phyloP scores from a whole-genome alignment of 1,140 invertebrate species.

The Samia ricini region DNA sequence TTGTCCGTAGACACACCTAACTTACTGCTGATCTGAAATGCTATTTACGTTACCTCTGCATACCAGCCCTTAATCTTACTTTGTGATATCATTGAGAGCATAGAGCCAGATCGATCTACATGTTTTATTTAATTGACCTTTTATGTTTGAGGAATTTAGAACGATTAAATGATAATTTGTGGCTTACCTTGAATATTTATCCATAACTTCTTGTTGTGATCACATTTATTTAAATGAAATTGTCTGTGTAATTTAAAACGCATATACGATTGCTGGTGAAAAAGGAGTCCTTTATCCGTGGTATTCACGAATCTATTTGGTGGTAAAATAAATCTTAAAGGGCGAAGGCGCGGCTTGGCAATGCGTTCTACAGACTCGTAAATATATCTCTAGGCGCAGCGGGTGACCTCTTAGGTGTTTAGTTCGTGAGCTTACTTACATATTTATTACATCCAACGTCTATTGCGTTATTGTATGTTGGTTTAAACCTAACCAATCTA shows the following conservation, averaged over 20 bases:
- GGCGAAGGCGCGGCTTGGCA: conserved; percentile 53
- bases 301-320: conserved; percentile 53
- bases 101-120: conserved; percentile 21
- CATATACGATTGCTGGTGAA: conserved; percentile 13
- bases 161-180: conserved; percentile 1
- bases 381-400: conserved; percentile 69
- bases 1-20: conserved; percentile 60
- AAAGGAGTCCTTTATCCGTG: conserved; percentile 36
- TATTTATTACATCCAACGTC: conserved; percentile 57
- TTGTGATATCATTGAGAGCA: conserved; percentile 15
- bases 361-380: conserved; percentile 50
- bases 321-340: conserved; percentile 64
- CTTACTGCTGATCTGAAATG: conserved; percentile 29
- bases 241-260: not conserved
- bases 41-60: conserved; percentile 39
- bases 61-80: conserved; percentile 44
- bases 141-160: conserved; percentile 16
- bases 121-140: conserved; percentile 26
- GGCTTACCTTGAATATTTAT: conserved; percentile 2
- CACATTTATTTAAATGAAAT: not conserved
- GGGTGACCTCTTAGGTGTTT: conserved; percentile 67
- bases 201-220: not conserved
- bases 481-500: conserved; percentile 26
- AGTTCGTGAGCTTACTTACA: conserved; percentile 53
- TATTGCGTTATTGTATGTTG: conserved; percentile 30